Evolutionary conservation across 2,113 vertebrate species (phyloP).

Genomic region (Phyllostomus discolor): DNA sequence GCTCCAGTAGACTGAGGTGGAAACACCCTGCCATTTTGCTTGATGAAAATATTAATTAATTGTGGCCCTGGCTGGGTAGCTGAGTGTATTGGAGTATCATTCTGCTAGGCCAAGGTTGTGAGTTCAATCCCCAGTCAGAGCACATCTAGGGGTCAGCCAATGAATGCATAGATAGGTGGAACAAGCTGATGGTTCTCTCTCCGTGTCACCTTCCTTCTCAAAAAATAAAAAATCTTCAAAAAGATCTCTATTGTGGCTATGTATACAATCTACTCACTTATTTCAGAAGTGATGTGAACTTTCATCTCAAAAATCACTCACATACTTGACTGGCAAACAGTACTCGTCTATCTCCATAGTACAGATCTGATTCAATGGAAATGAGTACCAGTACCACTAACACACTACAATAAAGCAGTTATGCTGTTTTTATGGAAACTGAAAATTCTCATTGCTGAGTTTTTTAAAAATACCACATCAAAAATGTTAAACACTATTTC

Average conservation of each 20-base stretch:
- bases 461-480: background rate
- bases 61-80: background rate
- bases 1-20: background rate
- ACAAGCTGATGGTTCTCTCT: no score
- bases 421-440: background rate
- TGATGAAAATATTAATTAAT: background rate
- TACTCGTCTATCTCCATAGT: background rate
- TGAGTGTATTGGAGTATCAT: no score
- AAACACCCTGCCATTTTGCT: background rate
- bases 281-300: conserved; percentile 19
- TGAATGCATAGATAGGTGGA: no score
- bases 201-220: no score
- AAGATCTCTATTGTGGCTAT: no score
- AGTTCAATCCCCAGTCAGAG: no score
- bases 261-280: background rate
- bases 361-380: conserved; percentile 15
- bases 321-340: conserved; percentile 3
- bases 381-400: background rate
- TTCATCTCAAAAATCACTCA: conserved; percentile 32
- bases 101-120: no score
- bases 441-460: background rate
- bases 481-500: background rate
- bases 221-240: no score
- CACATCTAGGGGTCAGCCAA: no score
- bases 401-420: background rate